Evolutionary conservation across 2,113 vertebrate genomes (phyloP), one percentile per base, ranked within the genome.

Genomic region (Clarias batrachus): DNA sequence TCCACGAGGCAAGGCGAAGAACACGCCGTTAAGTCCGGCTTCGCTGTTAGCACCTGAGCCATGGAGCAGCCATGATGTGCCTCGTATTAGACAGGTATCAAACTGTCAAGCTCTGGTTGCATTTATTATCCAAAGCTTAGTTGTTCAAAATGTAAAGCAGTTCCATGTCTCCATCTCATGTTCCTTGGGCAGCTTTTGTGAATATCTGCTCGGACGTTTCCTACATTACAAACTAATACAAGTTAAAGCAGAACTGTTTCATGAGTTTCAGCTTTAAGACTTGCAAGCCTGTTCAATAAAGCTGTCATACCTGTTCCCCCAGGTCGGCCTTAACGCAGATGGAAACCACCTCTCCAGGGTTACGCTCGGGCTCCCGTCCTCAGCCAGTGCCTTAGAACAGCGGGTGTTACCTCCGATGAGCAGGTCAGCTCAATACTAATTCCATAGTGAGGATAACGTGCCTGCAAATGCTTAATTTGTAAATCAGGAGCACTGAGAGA

Each of bases 1-100:
- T 52, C 70, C 90, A 79, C 87, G 92, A 86, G 88, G 48, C 85
- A 90, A 83, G 56, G 92, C 92, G 3, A 77, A 91, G 48, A 10
- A 88, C 84, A 88, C 88, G 57, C 70, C 95, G 70, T 90, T 96
- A 81, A 95, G 93, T 91, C 95, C 96, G 87, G 94, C 96, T 81
- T 86, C 89, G 70, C 91, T 96, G 84, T 93, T 93, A 59, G 91
- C 92, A 13, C 95, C 95, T 82, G 90, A 90, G 90, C 68, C 73
- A 17, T 84, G 89, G 68, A 88, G 78, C 59, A 19, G 17, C 73
- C n/a, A 54, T 11, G 52, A 60, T 14, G 59, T 65, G 41, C 80
- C 88, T 33, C 68, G 77, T 52, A 77, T 84, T 27, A 33, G 66
- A 74, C 85, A 88, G 89, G 87, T 88, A 85, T 66, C 59, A n/a